Base-by-base conservation (phyloP, 2,113 vertebrate genomes). In the Hippocampus comes region DNA sequence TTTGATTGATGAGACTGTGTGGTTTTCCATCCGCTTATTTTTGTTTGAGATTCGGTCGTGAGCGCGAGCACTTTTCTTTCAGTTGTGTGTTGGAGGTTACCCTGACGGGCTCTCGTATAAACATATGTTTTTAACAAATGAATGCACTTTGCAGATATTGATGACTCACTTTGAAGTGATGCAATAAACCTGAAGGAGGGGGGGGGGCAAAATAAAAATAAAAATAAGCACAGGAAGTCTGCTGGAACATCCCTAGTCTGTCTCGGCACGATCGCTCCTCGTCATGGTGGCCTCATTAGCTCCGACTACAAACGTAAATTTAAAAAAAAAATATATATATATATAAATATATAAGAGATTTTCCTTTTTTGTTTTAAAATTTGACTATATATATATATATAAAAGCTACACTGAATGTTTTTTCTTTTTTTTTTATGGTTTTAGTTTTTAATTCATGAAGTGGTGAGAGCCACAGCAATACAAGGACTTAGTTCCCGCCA, bases 251-350 rank as follows among this genome's bases (percentile, higher is more conserved):
- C 66, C 64, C 59, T 12, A 15, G 63, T 82, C 79, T 82, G 60
- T 73, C 78, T 64, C 8, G 79, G 23, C 65, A 46, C 46, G 5
- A 43, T 42, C 71, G 78, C 27, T 72, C 83, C 73, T 83, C 41
- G 66, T 82, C 69, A 51, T 76, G 7, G 77, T 76, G 7, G 84
- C 78, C 86, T 92, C 90, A 91, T 92, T 92, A 92, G 89, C 86
- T 83, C 80, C 82, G 66, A 79, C 77, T 84, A 79, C 88, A 85
- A 80, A 65, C 73, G 79, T 78, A 64, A 74, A 72, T 34, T 34
- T 72, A 78, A 49, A 84, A 85, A 82, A 74, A 65, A 74, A 74
- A 74, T 34, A 34, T 34, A 34, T 34, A 34, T 34, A 34, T 34
- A 34, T 34, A 4, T 34, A 30, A 2, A 30, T 30, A 30, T 30